phyloP scores from a whole-genome alignment of 2,797 vertebrate genomes.

The Hafferia zeledoni region DNA sequence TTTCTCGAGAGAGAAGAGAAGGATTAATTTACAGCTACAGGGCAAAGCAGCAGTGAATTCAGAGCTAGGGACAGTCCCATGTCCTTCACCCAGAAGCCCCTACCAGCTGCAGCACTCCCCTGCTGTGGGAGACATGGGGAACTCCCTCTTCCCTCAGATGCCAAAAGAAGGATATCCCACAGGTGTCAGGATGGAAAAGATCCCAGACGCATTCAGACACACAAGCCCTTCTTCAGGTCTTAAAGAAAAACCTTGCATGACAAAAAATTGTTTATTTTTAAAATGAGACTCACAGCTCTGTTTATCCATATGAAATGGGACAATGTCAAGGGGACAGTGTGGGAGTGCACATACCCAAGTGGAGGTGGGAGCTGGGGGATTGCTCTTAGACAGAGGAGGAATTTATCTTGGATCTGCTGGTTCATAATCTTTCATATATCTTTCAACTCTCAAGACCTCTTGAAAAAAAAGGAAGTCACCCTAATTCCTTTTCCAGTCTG shows the following conservation, averaged over 20 bases:
- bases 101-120: background rate
- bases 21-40: background rate
- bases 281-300: background rate
- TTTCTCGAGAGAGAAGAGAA: background rate
- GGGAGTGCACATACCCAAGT: background rate
- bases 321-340: background rate
- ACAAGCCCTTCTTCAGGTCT: background rate
- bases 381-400: background rate
- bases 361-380: background rate
- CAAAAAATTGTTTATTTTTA: background rate
- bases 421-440: background rate
- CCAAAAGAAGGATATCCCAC: background rate
- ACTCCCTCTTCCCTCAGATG: background rate
- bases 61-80: background rate
- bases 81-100: background rate
- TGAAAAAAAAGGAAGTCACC: background rate
- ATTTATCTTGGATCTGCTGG: background rate
- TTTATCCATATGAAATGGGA: background rate
- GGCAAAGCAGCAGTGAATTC: background rate
- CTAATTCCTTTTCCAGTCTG: background rate
- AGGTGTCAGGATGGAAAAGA: background rate
- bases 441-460: background rate
- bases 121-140: background rate
- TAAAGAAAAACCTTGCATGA: fast-evolving
- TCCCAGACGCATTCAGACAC: background rate